phyloP scores from a whole-genome alignment of 2,113 vertebrate genomes.

The Paedocypris sp. region DNA sequence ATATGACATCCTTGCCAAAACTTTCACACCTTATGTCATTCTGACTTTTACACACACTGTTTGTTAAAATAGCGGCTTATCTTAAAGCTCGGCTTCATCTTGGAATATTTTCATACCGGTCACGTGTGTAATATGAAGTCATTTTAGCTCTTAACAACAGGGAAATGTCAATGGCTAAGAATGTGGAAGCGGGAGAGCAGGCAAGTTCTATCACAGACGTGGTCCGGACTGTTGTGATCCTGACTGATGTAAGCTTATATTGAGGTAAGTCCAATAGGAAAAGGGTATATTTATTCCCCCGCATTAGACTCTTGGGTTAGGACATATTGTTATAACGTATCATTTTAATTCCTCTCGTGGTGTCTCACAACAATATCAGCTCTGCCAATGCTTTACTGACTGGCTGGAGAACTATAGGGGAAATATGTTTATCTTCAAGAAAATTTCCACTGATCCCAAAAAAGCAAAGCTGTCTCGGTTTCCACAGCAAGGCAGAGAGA shows the following conservation, averaged over 20 bases:
- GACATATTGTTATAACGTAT: constrained; percentile 7
- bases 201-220: constrained; percentile 64
- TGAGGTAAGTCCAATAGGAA: constrained; percentile 48
- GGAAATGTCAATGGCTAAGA: constrained; percentile 68
- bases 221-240: constrained; percentile 61
- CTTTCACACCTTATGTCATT: constrained; percentile 5
- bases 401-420: constrained; percentile 8
- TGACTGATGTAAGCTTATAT: constrained; percentile 53
- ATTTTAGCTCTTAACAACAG: constrained; percentile 63
- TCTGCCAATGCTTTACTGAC: constrained; percentile 15
- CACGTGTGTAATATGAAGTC: constrained; percentile 54
- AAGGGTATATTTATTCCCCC: constrained; percentile 26
- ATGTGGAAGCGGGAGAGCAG: constrained; percentile 57
- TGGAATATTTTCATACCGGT: constrained; percentile 14
- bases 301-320: constrained; percentile 33
- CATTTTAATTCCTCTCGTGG: no score
- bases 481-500: constrained; percentile 28
- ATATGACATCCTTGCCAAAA: constrained; percentile 19
- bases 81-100: not conserved
- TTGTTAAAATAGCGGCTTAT: not conserved
- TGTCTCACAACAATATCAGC: no score
- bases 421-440: constrained; percentile 28
- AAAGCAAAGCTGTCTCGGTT: constrained; percentile 26
- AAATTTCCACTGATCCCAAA: constrained; percentile 18
- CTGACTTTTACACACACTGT: not conserved